Percentiles rank a stretch among this genome's conserved stretches.
These are phyloP conservation scores for Mesembrinibis cayennensis DNA, from an alignment of 2,113 vertebrate genomes.

Conservation along the genomic window DNA sequence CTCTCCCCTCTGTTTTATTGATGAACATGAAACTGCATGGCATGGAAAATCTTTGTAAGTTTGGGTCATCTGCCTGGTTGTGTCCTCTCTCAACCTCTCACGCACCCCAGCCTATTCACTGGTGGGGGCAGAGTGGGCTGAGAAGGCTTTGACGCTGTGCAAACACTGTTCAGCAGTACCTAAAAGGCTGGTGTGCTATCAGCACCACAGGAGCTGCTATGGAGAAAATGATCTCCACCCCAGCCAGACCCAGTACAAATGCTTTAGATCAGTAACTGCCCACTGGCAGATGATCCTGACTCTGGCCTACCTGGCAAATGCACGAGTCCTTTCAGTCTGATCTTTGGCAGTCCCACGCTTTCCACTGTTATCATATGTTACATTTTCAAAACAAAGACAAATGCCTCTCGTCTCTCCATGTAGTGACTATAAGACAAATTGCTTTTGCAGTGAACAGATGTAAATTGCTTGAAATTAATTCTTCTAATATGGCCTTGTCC, in stretches of 20 bases:
- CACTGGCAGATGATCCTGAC: background rate
- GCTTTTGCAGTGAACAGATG: background rate
- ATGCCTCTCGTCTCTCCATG: background rate
- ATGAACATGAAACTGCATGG: background rate
- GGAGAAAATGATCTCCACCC: background rate
- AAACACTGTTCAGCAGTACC: background rate
- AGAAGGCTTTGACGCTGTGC: background rate
- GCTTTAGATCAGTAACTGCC: background rate
- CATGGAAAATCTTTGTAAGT: background rate
- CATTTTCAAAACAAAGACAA: background rate
- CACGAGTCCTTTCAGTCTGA: background rate
- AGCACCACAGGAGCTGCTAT: background rate
- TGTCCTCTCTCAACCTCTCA: background rate
- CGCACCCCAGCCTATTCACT: rapidly evolving
- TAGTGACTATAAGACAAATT: background rate
- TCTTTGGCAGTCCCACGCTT: background rate
- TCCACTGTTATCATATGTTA: background rate
- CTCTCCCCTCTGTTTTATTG: background rate
- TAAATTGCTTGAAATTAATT: background rate
- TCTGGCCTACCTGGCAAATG: background rate
- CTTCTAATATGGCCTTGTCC: background rate
- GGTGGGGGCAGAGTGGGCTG: background rate
- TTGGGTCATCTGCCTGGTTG: background rate
- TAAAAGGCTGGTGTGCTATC: background rate
- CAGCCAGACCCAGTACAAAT: background rate